Conservation (phyloP, 2,113 vertebrate genomes). For the Petromus typicus region DNA sequence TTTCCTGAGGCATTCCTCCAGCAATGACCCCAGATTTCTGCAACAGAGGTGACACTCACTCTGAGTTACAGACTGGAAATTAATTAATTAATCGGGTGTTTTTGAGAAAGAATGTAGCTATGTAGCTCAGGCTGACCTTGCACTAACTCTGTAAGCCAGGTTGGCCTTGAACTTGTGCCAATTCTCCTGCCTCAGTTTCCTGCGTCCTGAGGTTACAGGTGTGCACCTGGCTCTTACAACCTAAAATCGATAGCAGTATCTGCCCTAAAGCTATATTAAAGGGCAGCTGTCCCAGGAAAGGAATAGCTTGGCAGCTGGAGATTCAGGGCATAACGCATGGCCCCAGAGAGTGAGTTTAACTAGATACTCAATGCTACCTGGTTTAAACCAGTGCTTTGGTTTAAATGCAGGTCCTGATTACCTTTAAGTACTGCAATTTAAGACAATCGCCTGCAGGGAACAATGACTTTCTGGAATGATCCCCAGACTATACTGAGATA, state of each 20-base stretch:
- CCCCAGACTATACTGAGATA: conserved; percentile 12
- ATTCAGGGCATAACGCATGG: not conserved
- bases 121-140: too few relatives aligned
- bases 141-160: not conserved
- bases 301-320: not conserved
- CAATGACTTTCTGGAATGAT: conserved; percentile 5
- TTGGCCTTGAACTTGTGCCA: not conserved
- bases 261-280: not conserved
- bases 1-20: not conserved
- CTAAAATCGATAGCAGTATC: not conserved
- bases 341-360: not conserved
- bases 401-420: conserved; percentile 9
- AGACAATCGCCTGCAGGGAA: conserved; percentile 21
- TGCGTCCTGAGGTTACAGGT: not conserved
- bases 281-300: not conserved
- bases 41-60: not conserved
- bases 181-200: not conserved
- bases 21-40: not conserved
- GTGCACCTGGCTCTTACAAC: not conserved
- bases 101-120: not conserved
- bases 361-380: not conserved
- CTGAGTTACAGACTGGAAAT: not conserved
- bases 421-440: not conserved
- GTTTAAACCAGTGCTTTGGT: not conserved
- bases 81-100: not conserved